phyloP scores from a whole-genome alignment of 2,888 invertebrate genomes.

The Lysandra coridon region DNA sequence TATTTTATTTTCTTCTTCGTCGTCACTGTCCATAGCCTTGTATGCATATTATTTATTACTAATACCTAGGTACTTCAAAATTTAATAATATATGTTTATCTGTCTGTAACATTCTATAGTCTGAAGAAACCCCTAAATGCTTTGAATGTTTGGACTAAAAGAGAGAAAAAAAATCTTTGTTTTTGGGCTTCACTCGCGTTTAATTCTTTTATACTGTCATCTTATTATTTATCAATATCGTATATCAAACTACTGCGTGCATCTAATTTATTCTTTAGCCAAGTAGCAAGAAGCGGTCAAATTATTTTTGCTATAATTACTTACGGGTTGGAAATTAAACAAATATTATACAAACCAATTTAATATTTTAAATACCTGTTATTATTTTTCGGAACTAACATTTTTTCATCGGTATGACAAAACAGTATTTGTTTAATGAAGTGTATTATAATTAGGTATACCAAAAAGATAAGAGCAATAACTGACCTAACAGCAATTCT shows the following conservation, averaged over 20 bases:
- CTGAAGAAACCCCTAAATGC: too few species aligned
- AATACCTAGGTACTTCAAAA: too few species aligned
- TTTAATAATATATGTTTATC: too few species aligned
- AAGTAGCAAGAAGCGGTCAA: neutral
- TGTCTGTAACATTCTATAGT: too few species aligned
- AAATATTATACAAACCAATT: slow-evolving; percentile 27
- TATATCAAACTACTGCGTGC: neutral
- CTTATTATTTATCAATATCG: neutral
- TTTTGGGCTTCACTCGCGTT: neutral
- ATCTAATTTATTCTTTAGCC: neutral
- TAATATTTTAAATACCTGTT: slow-evolving; percentile 12
- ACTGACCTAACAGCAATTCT: neutral
- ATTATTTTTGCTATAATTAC: neutral
- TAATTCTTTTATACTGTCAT: neutral
- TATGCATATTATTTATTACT: too few species aligned
- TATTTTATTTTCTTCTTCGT: too few species aligned
- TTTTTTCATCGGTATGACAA: slow-evolving; percentile 40
- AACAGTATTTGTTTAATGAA: slow-evolving; percentile 48
- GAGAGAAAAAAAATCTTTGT: too few species aligned
- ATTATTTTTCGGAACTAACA: slow-evolving; percentile 21
- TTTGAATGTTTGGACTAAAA: too few species aligned
- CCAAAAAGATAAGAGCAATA: slow-evolving; percentile 1
- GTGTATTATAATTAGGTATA: slow-evolving; percentile 42
- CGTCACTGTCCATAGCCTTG: too few species aligned
- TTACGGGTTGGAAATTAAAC: neutral